These are phyloP conservation scores for Hymenochirus boettgeri DNA, from an alignment of 2,113 vertebrate genomes.

Conservation along the genomic window DNA sequence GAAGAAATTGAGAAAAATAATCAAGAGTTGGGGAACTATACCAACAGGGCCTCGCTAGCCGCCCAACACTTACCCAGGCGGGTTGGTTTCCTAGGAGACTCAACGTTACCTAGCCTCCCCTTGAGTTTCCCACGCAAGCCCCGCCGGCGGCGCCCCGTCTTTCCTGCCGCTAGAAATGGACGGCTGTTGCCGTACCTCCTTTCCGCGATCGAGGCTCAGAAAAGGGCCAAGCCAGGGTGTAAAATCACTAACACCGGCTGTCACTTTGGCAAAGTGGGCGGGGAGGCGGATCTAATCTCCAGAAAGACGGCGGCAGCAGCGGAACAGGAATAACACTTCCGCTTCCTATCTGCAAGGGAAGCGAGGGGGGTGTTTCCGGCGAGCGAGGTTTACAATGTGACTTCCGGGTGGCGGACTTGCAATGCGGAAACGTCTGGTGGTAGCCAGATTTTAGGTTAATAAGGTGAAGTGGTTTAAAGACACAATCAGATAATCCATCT, in stretches of 20 bases:
- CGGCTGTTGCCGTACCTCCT: background rate
- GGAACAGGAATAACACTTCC: constrained; percentile 31
- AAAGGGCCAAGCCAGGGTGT: background rate
- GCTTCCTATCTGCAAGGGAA: constrained; percentile 13
- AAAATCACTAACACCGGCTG: constrained; percentile 4
- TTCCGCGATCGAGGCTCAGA: background rate
- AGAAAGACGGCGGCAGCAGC: constrained; percentile 32
- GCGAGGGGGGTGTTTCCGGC: constrained; percentile 4
- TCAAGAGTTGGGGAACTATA: too few relatives aligned
- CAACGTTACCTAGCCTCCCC: background rate
- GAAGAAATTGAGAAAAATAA: too few relatives aligned
- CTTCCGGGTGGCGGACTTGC: constrained; percentile 15
- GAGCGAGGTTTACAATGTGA: background rate
- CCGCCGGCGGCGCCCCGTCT: background rate
- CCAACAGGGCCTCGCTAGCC: background rate
- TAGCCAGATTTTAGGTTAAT: too few relatives aligned
- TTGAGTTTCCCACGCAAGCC: background rate
- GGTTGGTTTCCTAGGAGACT: background rate
- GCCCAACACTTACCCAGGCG: background rate
- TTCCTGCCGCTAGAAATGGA: background rate
- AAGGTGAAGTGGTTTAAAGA: background rate
- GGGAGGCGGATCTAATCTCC: constrained; percentile 4
- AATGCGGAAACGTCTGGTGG: background rate
- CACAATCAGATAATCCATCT: too few relatives aligned
- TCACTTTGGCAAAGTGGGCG: constrained; percentile 4